A percentile compares a stretch with the other conserved stretches of the same genome.
phyloP scores from a whole-genome alignment of 2,888 invertebrate genomes.

The Parochlus steinenii region DNA sequence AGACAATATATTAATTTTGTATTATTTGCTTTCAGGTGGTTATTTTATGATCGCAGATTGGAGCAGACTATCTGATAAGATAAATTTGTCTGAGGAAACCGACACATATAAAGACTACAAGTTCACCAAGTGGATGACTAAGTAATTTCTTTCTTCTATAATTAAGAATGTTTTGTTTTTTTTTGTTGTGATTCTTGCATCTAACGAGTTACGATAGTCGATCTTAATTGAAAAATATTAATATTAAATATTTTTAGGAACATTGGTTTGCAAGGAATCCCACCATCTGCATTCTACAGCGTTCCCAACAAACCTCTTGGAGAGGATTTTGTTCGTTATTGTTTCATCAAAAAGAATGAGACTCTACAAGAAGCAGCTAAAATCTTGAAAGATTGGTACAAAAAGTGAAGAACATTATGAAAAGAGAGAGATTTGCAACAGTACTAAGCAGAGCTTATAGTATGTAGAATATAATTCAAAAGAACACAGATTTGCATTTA shows the following conservation, averaged over 20 bases:
- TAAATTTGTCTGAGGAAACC: conserved; percentile 48
- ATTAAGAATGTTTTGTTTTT: neutral
- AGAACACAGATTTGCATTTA: too few species aligned
- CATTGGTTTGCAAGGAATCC: conserved; percentile 83
- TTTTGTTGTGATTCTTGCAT: too few species aligned
- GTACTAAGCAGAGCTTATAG: too few species aligned
- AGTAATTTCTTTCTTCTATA: too few species aligned
- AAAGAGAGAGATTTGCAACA: too few species aligned
- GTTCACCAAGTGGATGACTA: conserved; percentile 92
- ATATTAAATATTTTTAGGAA: conserved; percentile 37
- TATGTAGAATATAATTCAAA: too few species aligned
- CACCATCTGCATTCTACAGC: conserved; percentile 86
- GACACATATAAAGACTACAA: conserved; percentile 71
- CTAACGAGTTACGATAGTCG: too few species aligned
- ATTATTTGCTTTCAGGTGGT: too few species aligned
- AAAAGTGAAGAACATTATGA: neutral
- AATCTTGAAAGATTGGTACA: conserved; percentile 41
- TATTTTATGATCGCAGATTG: conserved; percentile 96
- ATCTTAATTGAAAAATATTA: too few species aligned
- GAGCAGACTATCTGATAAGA: conserved; percentile 54
- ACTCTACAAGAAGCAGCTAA: conserved; percentile 48
- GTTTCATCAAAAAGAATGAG: conserved; percentile 83
- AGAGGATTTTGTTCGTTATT: conserved; percentile 78
- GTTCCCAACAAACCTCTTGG: conserved; percentile 59
- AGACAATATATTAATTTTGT: too few species aligned